Conservation (phyloP, 2,888 invertebrate genomes). For the Andrena haemorrhoa region DNA sequence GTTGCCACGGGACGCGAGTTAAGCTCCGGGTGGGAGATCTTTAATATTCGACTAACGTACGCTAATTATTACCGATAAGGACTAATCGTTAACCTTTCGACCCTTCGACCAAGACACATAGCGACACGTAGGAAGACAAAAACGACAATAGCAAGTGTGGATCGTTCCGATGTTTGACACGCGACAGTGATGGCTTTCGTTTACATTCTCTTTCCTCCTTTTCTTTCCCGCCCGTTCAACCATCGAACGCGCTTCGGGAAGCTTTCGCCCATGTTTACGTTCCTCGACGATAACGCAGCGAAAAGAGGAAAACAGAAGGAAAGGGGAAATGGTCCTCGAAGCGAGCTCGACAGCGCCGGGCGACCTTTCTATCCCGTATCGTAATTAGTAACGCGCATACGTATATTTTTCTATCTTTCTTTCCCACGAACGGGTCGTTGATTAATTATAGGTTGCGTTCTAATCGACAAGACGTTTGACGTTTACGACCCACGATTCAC, state of each 20-base stretch:
- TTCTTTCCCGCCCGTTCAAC: not conserved
- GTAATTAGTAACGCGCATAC: slow-evolving; percentile 54
- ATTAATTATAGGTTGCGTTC: slow-evolving; percentile 46
- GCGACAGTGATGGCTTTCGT: not conserved
- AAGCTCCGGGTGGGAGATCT: slow-evolving; percentile 28
- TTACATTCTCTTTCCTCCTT: not conserved
- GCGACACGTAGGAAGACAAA: slow-evolving; percentile 50
- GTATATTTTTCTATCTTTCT: slow-evolving; percentile 69
- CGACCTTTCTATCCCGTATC: slow-evolving; percentile 43
- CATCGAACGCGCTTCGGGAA: slow-evolving; percentile 6
- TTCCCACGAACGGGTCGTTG: slow-evolving; percentile 43
- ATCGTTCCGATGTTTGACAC: slow-evolving; percentile 34
- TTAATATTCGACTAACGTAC: slow-evolving; percentile 47
- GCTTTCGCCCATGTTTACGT: slow-evolving; percentile 10
- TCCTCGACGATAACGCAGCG: slow-evolving; percentile 48
- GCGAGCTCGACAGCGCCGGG: slow-evolving; percentile 24
- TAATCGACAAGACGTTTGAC: slow-evolving; percentile 39
- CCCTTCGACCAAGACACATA: slow-evolving; percentile 62
- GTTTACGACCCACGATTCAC: slow-evolving; percentile 35
- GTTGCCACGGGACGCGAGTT: slow-evolving; percentile 31
- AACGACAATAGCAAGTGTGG: slow-evolving; percentile 60
- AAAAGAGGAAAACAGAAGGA: not conserved
- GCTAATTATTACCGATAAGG: slow-evolving; percentile 57
- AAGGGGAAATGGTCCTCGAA: not conserved
- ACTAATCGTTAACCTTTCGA: slow-evolving; percentile 56